Conservation (phyloP, 30 jellyfish, hydroid and myxozoan genomes). For the Catostylus mosaicus region DNA sequence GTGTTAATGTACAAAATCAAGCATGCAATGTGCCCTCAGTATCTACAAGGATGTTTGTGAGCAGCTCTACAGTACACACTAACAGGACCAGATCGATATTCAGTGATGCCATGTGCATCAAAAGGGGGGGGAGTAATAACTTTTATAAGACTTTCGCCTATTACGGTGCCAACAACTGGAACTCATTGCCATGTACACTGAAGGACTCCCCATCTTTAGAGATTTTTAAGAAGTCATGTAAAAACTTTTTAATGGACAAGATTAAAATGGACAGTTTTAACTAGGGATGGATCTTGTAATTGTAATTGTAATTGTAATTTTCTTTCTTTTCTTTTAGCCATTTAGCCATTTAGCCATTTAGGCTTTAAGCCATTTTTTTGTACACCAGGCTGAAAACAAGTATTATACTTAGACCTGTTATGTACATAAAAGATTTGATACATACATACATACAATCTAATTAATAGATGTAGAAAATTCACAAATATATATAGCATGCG, state of each 20-base stretch:
- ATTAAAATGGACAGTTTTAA: slow-evolving; percentile 20
- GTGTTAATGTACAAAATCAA: slow-evolving; percentile 18
- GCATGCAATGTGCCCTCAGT: slow-evolving; percentile 14
- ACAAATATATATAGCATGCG: no score
- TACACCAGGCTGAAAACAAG: no score
- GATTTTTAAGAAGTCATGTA: slow-evolving; percentile 28
- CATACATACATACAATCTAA: background rate
- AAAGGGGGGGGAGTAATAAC: background rate
- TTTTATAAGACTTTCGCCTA: slow-evolving; percentile 25
- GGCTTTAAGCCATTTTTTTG: no score
- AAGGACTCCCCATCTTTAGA: slow-evolving; percentile 31
- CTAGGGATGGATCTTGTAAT: slow-evolving; percentile 9
- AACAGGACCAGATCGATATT: slow-evolving; percentile 38
- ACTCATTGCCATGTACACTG: slow-evolving; percentile 52
- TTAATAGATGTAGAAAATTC: background rate
- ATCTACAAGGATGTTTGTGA: slow-evolving; percentile 31
- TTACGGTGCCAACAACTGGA: slow-evolving; percentile 53
- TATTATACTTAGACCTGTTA: background rate
- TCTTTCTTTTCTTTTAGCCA: no score
- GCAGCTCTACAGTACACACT: slow-evolving; percentile 20
- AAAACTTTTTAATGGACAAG: slow-evolving; percentile 27
- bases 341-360: no score
- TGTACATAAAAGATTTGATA: no score
- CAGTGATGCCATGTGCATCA: slow-evolving; percentile 17
- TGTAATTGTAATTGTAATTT: background rate